phyloP scores from a whole-genome alignment of 1,140 invertebrate genomes.

The Drosophila ficusphila region DNA sequence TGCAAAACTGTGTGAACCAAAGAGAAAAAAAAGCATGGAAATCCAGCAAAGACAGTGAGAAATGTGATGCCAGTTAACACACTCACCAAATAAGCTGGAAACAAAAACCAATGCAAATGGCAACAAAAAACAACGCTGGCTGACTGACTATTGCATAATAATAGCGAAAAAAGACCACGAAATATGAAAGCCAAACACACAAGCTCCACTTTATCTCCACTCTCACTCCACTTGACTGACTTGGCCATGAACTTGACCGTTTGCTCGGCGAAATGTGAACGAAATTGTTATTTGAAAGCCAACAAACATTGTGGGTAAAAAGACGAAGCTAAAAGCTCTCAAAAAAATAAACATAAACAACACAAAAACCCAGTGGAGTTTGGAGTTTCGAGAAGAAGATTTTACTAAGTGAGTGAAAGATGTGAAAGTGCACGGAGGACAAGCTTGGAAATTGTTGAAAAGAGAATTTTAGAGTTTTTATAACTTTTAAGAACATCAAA shows the following conservation, averaged over 20 bases:
- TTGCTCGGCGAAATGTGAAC: slow-evolving; percentile 26
- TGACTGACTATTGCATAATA: slow-evolving; percentile 27
- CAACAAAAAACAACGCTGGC: slow-evolving; percentile 6
- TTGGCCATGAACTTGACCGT: slow-evolving; percentile 74
- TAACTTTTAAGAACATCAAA: no score
- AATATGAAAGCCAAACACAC: slow-evolving; percentile 34
- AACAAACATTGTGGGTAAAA: slow-evolving; percentile 25
- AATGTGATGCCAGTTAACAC: slow-evolving; percentile 33
- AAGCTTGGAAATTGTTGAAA: background rate
- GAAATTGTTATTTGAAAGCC: slow-evolving; percentile 37
- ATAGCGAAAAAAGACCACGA: slow-evolving; percentile 9
- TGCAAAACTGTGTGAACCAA: slow-evolving; percentile 48
- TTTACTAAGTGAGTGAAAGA: background rate
- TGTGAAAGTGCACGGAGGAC: background rate
- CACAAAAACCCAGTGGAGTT: background rate
- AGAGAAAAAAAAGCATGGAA: slow-evolving; percentile 8
- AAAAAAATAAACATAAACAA: slow-evolving; percentile 15
- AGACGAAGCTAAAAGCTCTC: slow-evolving; percentile 6
- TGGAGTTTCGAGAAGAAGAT: background rate
- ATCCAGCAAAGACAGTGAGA: slow-evolving; percentile 7
- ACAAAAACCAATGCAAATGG: slow-evolving; percentile 12
- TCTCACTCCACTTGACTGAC: slow-evolving; percentile 20
- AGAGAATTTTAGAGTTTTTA: no score
- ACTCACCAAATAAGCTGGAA: slow-evolving; percentile 31
- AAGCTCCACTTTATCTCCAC: slow-evolving; percentile 21